phyloP scores from a whole-genome alignment of 2,113 vertebrate species.

The Ailuropoda melanoleuca region DNA sequence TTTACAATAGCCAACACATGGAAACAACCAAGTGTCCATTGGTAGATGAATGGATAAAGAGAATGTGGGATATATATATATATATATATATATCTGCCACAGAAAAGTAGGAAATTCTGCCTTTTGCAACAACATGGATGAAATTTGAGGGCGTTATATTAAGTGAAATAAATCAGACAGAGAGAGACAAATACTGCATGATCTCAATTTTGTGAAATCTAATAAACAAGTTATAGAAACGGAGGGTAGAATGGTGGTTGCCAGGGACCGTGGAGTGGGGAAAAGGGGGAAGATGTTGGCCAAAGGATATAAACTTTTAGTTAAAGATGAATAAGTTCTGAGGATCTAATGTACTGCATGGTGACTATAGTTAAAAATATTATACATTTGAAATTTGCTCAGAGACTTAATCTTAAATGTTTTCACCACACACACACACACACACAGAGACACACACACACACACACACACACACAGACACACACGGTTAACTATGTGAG shows the following conservation, averaged over 20 bases:
- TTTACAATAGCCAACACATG: background rate
- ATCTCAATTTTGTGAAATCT: background rate
- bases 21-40: background rate
- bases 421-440: background rate
- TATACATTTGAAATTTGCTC: background rate
- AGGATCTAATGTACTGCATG: background rate
- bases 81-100: background rate
- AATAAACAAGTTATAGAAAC: background rate
- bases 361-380: background rate
- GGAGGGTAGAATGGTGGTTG: background rate
- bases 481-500: background rate
- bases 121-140: background rate
- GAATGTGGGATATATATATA: background rate
- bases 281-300: background rate
- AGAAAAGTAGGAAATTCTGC: background rate
- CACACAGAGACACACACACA: background rate
- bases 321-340: background rate
- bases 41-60: background rate
- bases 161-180: background rate
- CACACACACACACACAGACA: background rate
- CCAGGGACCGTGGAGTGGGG: too few species aligned
- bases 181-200: background rate
- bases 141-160: background rate
- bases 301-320: background rate
- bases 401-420: background rate